phyloP scores from a whole-genome alignment of 2,797 vertebrate species.

The Anguilla pacifica region DNA sequence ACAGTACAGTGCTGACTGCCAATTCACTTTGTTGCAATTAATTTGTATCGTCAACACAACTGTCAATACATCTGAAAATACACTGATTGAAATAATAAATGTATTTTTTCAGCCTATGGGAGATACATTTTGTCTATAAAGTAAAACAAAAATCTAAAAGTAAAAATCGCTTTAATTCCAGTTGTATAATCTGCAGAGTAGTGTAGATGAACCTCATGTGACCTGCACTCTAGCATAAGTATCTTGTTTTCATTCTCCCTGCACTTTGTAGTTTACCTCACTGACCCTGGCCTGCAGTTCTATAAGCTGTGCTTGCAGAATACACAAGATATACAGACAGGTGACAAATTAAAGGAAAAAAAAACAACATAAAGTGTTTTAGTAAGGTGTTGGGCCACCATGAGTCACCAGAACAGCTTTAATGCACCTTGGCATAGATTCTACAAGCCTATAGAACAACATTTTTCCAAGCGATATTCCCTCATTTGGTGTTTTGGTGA shows the following conservation, averaged over 20 bases:
- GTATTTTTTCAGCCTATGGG: not conserved
- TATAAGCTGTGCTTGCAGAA: not conserved
- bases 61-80: not conserved
- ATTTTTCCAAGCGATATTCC: too few relatives aligned
- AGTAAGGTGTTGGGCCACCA: too few relatives aligned
- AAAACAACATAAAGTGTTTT: too few relatives aligned
- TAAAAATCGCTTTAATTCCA: not conserved
- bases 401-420: too few relatives aligned
- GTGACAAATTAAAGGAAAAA: too few relatives aligned
- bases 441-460: too few relatives aligned
- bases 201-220: not conserved
- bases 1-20: conserved; percentile 57
- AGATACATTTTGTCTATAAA: not conserved
- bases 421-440: too few relatives aligned
- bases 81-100: not conserved
- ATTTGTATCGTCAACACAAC: conserved; percentile 55
- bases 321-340: not conserved
- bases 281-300: not conserved
- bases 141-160: not conserved
- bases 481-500: too few relatives aligned
- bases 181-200: not conserved
- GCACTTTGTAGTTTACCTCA: not conserved
- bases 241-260: not conserved
- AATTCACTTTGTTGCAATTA: conserved; percentile 62
- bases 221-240: not conserved